Percentiles rank a stretch among this genome's conserved stretches.
Conservation (phyloP, 1,140 invertebrate genomes). For the Cyclargus thomasi region DNA sequence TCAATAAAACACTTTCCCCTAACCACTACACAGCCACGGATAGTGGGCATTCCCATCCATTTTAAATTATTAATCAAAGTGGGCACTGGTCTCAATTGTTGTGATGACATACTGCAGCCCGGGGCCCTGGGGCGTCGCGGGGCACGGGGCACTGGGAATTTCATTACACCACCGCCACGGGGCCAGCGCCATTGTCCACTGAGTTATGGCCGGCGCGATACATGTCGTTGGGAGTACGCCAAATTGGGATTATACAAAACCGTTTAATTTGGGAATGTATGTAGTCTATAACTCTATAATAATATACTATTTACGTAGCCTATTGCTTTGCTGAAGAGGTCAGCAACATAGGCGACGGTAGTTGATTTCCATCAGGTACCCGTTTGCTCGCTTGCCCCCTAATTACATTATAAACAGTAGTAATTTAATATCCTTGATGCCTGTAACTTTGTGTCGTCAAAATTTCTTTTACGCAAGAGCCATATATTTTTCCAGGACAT, state of each 20-base stretch:
- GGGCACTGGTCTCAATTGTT: conserved; percentile 35
- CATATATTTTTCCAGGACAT: too few relatives aligned
- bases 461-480: too few relatives aligned
- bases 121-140: conserved; percentile 27
- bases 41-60: background rate
- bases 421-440: too few relatives aligned
- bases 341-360: too few relatives aligned
- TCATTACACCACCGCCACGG: conserved; percentile 47
- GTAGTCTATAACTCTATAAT: too few relatives aligned
- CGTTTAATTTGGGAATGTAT: background rate
- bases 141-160: conserved; percentile 47
- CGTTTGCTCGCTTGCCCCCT: too few relatives aligned
- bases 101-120: conserved; percentile 35
- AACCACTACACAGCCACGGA: background rate
- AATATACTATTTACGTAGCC: too few relatives aligned
- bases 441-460: too few relatives aligned
- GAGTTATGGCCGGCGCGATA: conserved; percentile 50
- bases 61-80: conserved; percentile 8
- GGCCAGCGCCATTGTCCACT: conserved; percentile 53
- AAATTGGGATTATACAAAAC: conserved; percentile 22
- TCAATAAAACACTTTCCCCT: background rate
- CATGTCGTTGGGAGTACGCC: conserved; percentile 20
- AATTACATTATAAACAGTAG: too few relatives aligned
- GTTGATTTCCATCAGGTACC: too few relatives aligned
- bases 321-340: too few relatives aligned